phyloP scores from a whole-genome alignment of 2,888 invertebrate species.

The Parnassius apollo region DNA sequence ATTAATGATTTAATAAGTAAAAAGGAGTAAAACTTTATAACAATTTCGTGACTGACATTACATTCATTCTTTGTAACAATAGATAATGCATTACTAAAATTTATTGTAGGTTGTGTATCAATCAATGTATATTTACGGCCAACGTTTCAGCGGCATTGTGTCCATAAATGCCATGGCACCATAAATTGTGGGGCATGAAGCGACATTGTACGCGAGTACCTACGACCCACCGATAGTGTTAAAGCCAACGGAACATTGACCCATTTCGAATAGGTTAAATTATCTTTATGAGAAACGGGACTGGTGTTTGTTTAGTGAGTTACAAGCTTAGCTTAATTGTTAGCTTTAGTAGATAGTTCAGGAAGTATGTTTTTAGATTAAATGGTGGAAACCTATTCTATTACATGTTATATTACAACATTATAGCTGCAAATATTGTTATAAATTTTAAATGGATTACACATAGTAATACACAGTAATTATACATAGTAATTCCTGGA shows the following conservation, averaged over 20 bases:
- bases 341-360: too few species aligned
- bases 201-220: conserved; percentile 51
- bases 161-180: conserved; percentile 69
- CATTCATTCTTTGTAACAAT: too few species aligned
- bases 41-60: too few species aligned
- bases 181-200: conserved; percentile 63
- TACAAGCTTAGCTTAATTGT: neutral
- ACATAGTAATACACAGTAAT: too few species aligned
- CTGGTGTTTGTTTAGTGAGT: conserved; percentile 20
- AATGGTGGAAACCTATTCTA: too few species aligned
- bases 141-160: conserved; percentile 44
- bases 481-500: too few species aligned
- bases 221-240: conserved; percentile 41
- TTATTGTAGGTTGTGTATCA: conserved; percentile 11
- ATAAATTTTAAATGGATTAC: too few species aligned
- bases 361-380: too few species aligned
- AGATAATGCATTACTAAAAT: neutral
- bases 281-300: conserved; percentile 18
- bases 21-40: too few species aligned
- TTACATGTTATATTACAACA: too few species aligned
- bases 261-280: conserved; percentile 58
- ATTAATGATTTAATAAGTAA: too few species aligned
- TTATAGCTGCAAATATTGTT: too few species aligned
- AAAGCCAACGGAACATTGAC: conserved; percentile 61
- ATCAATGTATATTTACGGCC: conserved; percentile 29